These are phyloP conservation scores for Zygaena filipendulae DNA, from an alignment of 2,888 invertebrate species.

Conservation along the genomic window DNA sequence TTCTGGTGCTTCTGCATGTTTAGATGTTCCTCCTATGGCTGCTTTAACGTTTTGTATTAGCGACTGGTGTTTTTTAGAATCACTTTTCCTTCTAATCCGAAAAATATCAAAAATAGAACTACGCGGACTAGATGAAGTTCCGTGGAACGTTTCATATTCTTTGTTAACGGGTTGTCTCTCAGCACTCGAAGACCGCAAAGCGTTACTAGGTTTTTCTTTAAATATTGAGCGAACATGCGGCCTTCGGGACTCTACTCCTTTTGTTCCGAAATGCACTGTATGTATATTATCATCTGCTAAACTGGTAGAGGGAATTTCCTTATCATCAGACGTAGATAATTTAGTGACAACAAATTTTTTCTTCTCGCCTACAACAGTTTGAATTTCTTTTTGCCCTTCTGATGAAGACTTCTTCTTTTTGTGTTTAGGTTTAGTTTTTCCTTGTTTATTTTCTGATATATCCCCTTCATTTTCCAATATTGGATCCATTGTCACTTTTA, in stretches of 20 bases:
- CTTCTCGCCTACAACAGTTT: constrained; percentile 53
- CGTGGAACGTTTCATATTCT: constrained; percentile 62
- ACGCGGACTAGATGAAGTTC: constrained; percentile 58
- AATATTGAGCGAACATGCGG: constrained; percentile 57
- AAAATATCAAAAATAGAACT: constrained; percentile 65
- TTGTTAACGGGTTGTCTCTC: constrained; percentile 41
- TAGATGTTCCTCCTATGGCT: constrained; percentile 26
- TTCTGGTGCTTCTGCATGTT: constrained; percentile 44
- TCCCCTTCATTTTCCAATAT: constrained; percentile 63
- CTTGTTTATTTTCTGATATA: constrained; percentile 45
- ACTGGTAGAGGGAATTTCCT: constrained; percentile 35
- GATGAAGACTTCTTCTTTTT: constrained; percentile 47
- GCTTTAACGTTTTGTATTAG: constrained; percentile 36
- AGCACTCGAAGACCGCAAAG: constrained; percentile 46
- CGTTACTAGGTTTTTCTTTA: constrained; percentile 43
- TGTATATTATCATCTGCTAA: constrained; percentile 49
- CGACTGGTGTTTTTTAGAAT: constrained; percentile 48
- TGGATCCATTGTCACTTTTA: constrained; percentile 65
- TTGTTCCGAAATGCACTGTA: constrained; percentile 61
- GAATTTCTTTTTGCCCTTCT: constrained; percentile 37
- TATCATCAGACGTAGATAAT: constrained; percentile 40
- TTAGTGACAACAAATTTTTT: constrained; percentile 57
- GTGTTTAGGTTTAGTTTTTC: constrained; percentile 51
- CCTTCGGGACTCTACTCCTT: constrained; percentile 55
- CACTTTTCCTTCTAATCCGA: constrained; percentile 57